phyloP scores from a whole-genome alignment of 1,140 invertebrate species.

The Eciton burchellii region DNA sequence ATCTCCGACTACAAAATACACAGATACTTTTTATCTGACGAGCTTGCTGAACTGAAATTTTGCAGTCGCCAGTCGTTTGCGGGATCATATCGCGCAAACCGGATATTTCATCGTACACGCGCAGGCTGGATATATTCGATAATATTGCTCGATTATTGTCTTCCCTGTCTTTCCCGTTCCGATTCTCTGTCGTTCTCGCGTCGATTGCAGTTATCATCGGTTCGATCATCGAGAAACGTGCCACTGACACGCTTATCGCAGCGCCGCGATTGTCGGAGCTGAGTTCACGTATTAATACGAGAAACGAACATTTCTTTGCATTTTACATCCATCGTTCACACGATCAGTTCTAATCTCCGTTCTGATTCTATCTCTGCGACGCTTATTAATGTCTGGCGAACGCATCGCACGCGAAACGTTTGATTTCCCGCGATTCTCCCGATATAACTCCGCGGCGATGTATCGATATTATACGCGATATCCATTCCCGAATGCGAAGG shows the following conservation, averaged over 20 bases:
- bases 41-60: constrained; percentile 34
- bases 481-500: constrained; percentile 41
- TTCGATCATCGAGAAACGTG: no score
- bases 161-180: background rate
- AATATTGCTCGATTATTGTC: background rate
- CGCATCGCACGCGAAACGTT: constrained; percentile 26
- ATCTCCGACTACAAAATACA: constrained; percentile 27
- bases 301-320: background rate
- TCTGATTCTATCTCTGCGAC: background rate
- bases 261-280: background rate
- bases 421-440: constrained; percentile 12
- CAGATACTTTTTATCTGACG: background rate
- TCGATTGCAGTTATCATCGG: background rate
- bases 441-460: constrained; percentile 28
- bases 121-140: background rate
- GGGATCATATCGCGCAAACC: background rate
- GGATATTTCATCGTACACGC: background rate
- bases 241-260: background rate
- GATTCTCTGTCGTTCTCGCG: no score
- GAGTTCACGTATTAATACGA: background rate
- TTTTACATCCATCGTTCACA: background rate
- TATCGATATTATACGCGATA: constrained; percentile 33
- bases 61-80: background rate
- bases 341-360: background rate
- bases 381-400: background rate